Conservation (phyloP, 2,113 vertebrate species). For the Caloenas nicobarica region DNA sequence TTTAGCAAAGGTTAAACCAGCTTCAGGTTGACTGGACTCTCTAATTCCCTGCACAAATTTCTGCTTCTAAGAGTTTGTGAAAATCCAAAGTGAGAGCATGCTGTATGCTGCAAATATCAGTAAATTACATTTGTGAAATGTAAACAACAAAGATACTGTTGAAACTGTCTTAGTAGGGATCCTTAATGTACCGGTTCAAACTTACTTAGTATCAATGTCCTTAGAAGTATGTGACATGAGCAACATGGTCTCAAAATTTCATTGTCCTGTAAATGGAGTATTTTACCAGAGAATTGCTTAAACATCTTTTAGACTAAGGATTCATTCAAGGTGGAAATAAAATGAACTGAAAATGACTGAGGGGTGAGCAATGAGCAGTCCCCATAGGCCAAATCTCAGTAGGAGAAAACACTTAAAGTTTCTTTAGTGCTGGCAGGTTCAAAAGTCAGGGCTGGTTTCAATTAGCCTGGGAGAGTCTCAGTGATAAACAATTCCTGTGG, state of each 20-base stretch:
- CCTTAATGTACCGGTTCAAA: not conserved
- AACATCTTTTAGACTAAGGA: constrained; percentile 28
- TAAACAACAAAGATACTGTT: not conserved
- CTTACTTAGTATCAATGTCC: not conserved
- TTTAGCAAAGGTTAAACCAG: not conserved
- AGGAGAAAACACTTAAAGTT: constrained; percentile 76
- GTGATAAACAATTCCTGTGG: constrained; percentile 90
- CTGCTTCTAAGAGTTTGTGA: not conserved
- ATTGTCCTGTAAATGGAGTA: not conserved
- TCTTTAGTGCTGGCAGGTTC: constrained; percentile 81
- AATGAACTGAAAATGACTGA: constrained; percentile 61
- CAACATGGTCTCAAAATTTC: not conserved
- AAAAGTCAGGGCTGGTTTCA: constrained; percentile 83
- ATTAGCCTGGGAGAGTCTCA: constrained; percentile 82
- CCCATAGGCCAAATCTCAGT: constrained; percentile 73
- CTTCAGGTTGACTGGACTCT: not conserved
- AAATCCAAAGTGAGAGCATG: not conserved
- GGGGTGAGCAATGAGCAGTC: constrained; percentile 66
- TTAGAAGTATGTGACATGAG: not conserved
- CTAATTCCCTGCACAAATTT: not conserved
- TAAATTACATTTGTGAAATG: not conserved
- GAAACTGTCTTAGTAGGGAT: not conserved
- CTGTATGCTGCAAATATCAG: not conserved
- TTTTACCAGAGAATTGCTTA: not conserved
- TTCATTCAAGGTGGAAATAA: constrained; percentile 58